Evolutionary conservation across 2,888 invertebrate genomes (phyloP), one percentile per base, ranked within the genome.

Genomic region (Cremastobaeus sp.): DNA sequence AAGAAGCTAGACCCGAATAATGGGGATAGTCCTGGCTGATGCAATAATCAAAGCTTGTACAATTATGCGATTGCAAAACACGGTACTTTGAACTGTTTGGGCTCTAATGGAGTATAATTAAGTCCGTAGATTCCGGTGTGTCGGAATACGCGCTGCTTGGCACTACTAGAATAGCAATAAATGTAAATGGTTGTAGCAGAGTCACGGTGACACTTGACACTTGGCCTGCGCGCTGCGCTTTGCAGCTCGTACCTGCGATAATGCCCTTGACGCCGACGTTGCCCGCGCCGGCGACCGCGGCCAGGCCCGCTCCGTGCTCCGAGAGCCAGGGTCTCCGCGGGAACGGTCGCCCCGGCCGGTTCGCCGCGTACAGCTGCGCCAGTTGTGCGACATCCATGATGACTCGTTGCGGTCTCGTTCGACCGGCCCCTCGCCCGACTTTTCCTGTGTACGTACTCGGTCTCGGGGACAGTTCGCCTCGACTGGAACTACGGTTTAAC

Each of bases 181-280:
- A n/a, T n/a, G n/a, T n/a, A 25, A 8, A 25, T 5, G 8, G 25
- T 8, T 4, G 8, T 8, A 25, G 8, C 5, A 25, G 4, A 14
- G 17, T 17, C 2, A 9, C 28, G 54, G 12, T 50, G 50, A 39
- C 60, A 41, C 17, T 32, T 52, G 62, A 32, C 50, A 43, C 37
- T 18, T n/a, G 30, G n/a, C 8, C 5, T 5, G 14, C 15, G 30
- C 12, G 20, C 35, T 25, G 52, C 1, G 14, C 35, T 1, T 3
- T 37, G 20, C 4, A 8, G 3, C 28, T 8, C 65, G 77, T 85
- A 89, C 94, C 95, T 88, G 96, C 98, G 59, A 98, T 91, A 76
- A 98, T 95, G 83, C 98, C 98, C 89, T 98, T 97, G 30, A 97
- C 78, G 9, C 96, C 96, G 77, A 93, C 90, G 65, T 81, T 84